These are phyloP conservation scores for Enteromius mattozi DNA, from an alignment of 2,797 vertebrate species.

Conservation along the genomic window DNA sequence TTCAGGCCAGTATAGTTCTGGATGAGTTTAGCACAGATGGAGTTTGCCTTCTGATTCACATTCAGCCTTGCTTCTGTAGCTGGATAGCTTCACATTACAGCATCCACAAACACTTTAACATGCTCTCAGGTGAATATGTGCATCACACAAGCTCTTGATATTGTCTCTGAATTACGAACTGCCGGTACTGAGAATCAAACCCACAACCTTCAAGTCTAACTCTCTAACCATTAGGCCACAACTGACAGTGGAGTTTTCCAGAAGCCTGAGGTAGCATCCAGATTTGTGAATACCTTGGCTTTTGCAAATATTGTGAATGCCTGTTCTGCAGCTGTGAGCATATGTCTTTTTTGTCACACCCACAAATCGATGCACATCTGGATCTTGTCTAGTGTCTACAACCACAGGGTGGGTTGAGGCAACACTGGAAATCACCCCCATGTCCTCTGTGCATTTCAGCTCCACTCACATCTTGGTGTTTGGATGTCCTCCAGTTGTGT, in stretches of 20 bases:
- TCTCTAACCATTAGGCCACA: neutral
- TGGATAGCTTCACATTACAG: neutral
- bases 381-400: neutral
- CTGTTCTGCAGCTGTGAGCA: neutral
- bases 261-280: neutral
- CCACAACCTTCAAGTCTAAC: neutral
- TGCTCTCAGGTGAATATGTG: neutral
- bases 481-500: neutral
- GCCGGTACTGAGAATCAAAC: neutral
- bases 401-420: neutral
- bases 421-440: neutral
- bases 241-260: neutral
- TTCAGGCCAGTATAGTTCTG: neutral
- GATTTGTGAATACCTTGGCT: neutral
- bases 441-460: neutral
- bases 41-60: neutral
- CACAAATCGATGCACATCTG: neutral
- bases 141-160: neutral
- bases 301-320: neutral
- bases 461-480: neutral
- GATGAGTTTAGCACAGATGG: neutral
- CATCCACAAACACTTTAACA: neutral
- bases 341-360: neutral
- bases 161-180: neutral
- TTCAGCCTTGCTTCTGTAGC: neutral